Percentiles rank a stretch among this genome's conserved stretches.
These are phyloP conservation scores for Bucco capensis DNA, from an alignment of 2,113 vertebrate species.

Conservation along the genomic window DNA sequence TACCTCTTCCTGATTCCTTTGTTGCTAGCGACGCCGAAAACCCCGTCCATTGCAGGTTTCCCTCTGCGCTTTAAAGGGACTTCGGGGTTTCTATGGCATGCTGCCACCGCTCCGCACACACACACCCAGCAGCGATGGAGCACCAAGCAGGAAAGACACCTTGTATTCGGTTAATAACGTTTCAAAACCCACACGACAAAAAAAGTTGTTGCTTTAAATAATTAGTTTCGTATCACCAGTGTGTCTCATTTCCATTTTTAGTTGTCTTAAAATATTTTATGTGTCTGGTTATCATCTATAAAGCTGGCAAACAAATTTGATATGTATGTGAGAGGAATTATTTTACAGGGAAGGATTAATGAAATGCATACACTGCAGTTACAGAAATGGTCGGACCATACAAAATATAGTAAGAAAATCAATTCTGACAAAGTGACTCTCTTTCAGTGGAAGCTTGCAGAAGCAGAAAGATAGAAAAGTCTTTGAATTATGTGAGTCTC, in stretches of 20 bases:
- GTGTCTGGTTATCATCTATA: not conserved
- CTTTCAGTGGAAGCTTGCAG: not conserved
- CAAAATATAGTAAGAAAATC: slow-evolving; percentile 7
- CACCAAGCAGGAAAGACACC: not conserved
- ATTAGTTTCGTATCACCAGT: not conserved
- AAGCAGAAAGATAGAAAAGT: not conserved
- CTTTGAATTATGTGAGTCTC: not conserved
- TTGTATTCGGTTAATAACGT: not conserved
- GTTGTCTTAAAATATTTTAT: not conserved
- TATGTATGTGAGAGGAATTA: not conserved
- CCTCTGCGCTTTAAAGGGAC: slow-evolving; percentile 25
- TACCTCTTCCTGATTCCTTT: slow-evolving; percentile 47
- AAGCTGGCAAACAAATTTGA: not conserved
- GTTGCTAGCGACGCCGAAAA: slow-evolving; percentile 23
- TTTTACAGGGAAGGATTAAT: not conserved
- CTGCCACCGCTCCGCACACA: slow-evolving; percentile 17
- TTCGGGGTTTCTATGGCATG: slow-evolving; percentile 1
- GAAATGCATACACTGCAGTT: not conserved
- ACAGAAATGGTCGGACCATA: not conserved
- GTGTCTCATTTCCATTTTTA: not conserved
- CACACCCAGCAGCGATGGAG: not conserved
- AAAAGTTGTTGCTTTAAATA: not conserved
- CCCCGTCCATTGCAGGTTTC: not conserved
- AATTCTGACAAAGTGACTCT: not conserved
- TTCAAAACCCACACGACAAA: not conserved